Evolutionary conservation across 2,888 invertebrate genomes (phyloP).

Genomic region (Heteromurus nitidus): DNA sequence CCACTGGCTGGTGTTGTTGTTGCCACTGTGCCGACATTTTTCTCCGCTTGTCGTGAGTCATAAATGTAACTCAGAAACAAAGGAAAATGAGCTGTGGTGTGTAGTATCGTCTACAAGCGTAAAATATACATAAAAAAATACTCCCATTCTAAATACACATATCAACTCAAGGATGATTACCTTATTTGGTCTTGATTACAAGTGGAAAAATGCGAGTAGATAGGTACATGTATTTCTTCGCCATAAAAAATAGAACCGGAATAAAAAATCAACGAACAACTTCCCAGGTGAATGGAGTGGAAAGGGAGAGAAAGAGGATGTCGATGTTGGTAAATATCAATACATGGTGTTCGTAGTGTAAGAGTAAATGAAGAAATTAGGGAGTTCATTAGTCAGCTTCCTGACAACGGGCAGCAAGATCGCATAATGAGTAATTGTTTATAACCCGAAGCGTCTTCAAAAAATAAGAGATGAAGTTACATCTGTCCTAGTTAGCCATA

Average conservation of each 20-base stretch:
- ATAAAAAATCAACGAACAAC: slow-evolving; percentile 30
- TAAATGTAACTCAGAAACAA: slow-evolving; percentile 35
- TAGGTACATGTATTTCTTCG: background rate
- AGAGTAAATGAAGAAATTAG: slow-evolving; percentile 46
- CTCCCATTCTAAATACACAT: no score
- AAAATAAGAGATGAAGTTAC: slow-evolving; percentile 33
- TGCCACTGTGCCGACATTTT: slow-evolving; percentile 2
- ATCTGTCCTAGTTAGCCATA: slow-evolving; percentile 41
- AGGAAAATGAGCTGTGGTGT: slow-evolving; percentile 1
- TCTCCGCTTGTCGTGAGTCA: slow-evolving; percentile 36
- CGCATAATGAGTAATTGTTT: slow-evolving; percentile 59
- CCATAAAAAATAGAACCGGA: background rate
- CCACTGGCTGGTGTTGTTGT: background rate
- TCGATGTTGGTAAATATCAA: background rate
- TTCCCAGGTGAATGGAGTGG: background rate
- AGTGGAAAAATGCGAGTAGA: slow-evolving; percentile 8
- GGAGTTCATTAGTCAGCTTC: slow-evolving; percentile 58
- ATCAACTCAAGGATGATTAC: slow-evolving; percentile 1
- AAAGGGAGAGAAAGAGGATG: background rate
- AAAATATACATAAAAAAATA: no score
- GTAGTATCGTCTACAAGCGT: background rate
- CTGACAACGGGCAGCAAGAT: slow-evolving; percentile 33
- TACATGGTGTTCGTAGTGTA: background rate
- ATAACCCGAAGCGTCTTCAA: slow-evolving; percentile 43
- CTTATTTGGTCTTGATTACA: slow-evolving; percentile 25